Base-by-base conservation (phyloP, 2,797 vertebrate species). In the Odontamblyopus lacepedii region DNA sequence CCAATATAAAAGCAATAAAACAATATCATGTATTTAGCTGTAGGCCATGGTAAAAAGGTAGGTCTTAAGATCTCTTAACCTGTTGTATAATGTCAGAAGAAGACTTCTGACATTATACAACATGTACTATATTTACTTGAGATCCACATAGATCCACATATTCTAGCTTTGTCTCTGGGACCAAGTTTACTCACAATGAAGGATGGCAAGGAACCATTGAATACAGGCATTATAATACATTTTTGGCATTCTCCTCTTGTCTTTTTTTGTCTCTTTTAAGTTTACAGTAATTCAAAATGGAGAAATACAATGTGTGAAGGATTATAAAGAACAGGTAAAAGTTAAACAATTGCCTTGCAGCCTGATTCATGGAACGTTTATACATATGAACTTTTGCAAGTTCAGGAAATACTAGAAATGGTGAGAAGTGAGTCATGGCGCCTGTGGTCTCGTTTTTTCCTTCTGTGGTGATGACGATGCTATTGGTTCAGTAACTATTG, bases 351-450 rank as follows among this genome's bases (percentile, higher is more conserved):
- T 38, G 12, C 35, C 6, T 11, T 50, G 23, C 23, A 12, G 50
- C 57, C 41, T 44, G 72, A 72, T 50, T 63, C 30, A 64, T 23
- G 65, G 75, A 59, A 60, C 29, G 2, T 16, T 79, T 69, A 35
- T 70, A 11, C 74, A 73, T 44, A 51, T 56, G 63, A 62, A 65
- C 70, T 38, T 61, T 55, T 59, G 53, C 71, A 78, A 70, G 69
- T 76, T 74, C 57, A 76, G 80, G 74, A 85, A 83, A 84, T 76
- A 66, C 75, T 85, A 75, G 75, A 83, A 85, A 84, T 76, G 64
- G 62, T 75, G 69, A 84, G 74, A 77, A 71, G 71, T 87, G 88
- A 91, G 71, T 92, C 86, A 85, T 73, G 60, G 74, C 67, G 70
- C 48, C 71, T 84, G 85, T 78, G 78, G 85, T 89, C 84, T 74